These are phyloP conservation scores for Ctenomys sociabilis DNA, from an alignment of 2,113 vertebrate genomes.

Conservation along the genomic window DNA sequence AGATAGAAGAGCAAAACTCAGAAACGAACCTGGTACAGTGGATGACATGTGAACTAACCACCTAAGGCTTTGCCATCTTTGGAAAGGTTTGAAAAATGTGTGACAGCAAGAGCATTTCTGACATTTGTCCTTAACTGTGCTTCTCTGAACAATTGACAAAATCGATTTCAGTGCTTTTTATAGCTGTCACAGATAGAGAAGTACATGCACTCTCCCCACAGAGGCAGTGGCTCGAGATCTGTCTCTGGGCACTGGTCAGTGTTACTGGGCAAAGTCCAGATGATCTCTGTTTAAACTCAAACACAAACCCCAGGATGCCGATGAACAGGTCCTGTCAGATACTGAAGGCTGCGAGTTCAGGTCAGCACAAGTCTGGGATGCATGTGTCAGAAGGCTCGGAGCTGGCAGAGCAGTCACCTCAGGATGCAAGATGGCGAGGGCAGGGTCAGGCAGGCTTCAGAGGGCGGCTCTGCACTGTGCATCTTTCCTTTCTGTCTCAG, in stretches of 20 bases:
- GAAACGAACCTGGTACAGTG: background rate
- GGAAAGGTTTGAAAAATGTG: background rate
- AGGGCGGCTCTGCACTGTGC: conserved; percentile 76
- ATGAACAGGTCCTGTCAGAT: accelerated
- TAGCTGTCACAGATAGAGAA: background rate
- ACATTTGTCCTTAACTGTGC: background rate
- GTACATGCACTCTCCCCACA: background rate
- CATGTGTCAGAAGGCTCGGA: background rate
- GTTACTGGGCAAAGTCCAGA: background rate
- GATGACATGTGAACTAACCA: background rate
- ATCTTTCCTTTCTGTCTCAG: conserved; percentile 32
- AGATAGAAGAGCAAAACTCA: conserved; percentile 11
- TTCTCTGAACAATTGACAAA: background rate
- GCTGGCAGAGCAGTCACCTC: conserved; percentile 64
- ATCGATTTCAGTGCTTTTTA: background rate
- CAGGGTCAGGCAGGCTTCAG: conserved; percentile 70
- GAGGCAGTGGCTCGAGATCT: background rate
- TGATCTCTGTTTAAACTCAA: background rate
- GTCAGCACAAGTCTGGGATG: accelerated
- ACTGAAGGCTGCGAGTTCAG: background rate
- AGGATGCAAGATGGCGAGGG: conserved; percentile 77
- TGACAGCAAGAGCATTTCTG: background rate
- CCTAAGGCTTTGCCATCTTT: background rate
- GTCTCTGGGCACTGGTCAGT: background rate
- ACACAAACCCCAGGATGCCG: background rate